Conservation (phyloP, 2,888 invertebrate species). For the Machimus rusticus region DNA sequence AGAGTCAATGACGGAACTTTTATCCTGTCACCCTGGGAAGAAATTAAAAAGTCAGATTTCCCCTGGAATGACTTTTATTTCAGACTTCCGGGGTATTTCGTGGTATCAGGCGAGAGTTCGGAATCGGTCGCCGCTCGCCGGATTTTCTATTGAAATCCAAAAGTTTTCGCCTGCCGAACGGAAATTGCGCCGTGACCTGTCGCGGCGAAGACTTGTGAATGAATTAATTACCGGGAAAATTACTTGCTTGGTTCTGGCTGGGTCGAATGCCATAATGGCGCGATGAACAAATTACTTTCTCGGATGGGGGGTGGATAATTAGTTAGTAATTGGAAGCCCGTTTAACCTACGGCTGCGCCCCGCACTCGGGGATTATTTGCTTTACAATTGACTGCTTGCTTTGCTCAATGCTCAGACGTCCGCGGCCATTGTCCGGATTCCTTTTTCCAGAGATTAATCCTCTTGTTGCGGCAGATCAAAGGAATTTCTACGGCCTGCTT, state of each 20-base stretch:
- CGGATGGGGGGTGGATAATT: background rate
- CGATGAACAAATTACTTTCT: background rate
- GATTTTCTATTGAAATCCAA: background rate
- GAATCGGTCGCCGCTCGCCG: background rate
- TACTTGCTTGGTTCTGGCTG: background rate
- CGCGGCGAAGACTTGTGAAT: background rate
- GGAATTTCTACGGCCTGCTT: background rate
- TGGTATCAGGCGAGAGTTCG: background rate
- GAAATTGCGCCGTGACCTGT: background rate
- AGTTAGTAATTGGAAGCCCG: background rate
- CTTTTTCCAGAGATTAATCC: background rate
- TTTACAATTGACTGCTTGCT: background rate
- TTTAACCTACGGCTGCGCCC: background rate
- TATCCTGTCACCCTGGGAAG: constrained; percentile 33
- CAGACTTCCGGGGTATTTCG: constrained; percentile 6
- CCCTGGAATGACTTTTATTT: constrained; percentile 30
- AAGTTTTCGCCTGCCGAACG: background rate
- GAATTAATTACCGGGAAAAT: background rate
- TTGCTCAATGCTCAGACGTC: background rate
- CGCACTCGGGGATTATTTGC: background rate
- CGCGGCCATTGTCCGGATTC: background rate
- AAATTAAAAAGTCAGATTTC: constrained; percentile 43
- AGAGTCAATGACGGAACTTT: constrained; percentile 29
- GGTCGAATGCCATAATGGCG: background rate
- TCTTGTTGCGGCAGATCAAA: background rate